phyloP scores from a whole-genome alignment of 2,888 invertebrate genomes.

The Scaptomyza reducta region DNA sequence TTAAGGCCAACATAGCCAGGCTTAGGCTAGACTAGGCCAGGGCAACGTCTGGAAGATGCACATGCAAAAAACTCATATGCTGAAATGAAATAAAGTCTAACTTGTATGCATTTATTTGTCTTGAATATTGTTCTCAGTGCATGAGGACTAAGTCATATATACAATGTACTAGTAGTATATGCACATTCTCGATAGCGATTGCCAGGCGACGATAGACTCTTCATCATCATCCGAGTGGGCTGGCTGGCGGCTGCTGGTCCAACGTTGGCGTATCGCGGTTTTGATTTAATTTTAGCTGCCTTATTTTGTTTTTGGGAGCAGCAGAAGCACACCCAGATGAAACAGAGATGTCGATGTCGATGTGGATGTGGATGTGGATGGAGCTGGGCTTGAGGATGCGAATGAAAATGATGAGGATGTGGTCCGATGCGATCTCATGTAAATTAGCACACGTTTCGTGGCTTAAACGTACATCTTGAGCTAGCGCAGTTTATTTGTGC shows the following conservation, averaged over 20 bases:
- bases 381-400: constrained; percentile 28
- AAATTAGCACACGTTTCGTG: constrained; percentile 79
- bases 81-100: background rate
- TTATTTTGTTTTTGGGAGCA: constrained; percentile 27
- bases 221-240: constrained; percentile 76
- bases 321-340: constrained; percentile 46
- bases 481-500: constrained; percentile 60
- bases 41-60: constrained; percentile 32
- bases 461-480: constrained; percentile 56
- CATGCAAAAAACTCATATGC: constrained; percentile 7
- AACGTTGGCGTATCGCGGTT: constrained; percentile 79
- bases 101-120: background rate
- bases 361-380: constrained; percentile 50
- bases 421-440: constrained; percentile 74
- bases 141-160: constrained; percentile 20
- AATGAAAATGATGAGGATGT: constrained; percentile 64
- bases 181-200: constrained; percentile 54
- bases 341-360: constrained; percentile 74
- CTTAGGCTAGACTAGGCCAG: constrained; percentile 19
- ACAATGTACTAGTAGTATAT: constrained; percentile 7
- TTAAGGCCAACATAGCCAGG: constrained; percentile 14
- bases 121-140: constrained; percentile 13
- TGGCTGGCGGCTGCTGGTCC: constrained; percentile 55
- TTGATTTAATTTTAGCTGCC: constrained; percentile 75
- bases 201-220: constrained; percentile 64